Base-by-base conservation (phyloP, 2,113 vertebrate species). In the Kryptolebias marmoratus region DNA sequence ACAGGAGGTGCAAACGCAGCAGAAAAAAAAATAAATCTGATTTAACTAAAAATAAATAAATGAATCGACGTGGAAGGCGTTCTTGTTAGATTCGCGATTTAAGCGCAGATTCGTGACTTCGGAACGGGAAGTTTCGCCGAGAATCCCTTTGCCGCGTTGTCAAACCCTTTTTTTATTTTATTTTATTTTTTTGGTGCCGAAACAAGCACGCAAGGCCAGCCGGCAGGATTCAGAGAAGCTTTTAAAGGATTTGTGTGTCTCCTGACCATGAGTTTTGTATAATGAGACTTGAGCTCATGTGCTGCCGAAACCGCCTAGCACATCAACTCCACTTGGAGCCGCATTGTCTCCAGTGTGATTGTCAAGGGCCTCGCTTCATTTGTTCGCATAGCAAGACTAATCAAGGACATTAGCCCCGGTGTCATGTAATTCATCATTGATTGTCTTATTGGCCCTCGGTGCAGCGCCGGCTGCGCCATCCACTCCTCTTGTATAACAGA, bases 391-490 rank as follows among this genome's bases (percentile, higher is more conserved):
- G 88, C 75, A 78, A 86, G 77, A 80, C 85, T 87, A 84, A 91
- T 88, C 84, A 87, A 87, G 82, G 77, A 77, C 88, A 88, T 88
- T 81, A 84, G 88, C 81, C 67, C 50, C 44, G 72, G 84, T 88
- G 86, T 88, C 82, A 81, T 89, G 87, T 89, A 73, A 80, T 83
- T 77, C 73, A 12, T 87, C 87, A 88, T 88, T 67, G 87, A 90
- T 88, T 77, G 84, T 81, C 81, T 80, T 80, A 86, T 83, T 80
- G 88, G 79, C 64, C 82, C 80, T 81, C 77, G 0, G 59, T 66
- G 70, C 76, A 56, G 83, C 55, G 27, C 28, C 1, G 50, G 74
- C 79, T 85, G 18, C 83, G 77, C 66, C 67, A 56, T 62, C 22
- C 50, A 55, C 77, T 86, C 73, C 63, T 55, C 68, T 42, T 55